These are phyloP conservation scores for Tenthredo notha DNA, from an alignment of 2,888 invertebrate species.

Conservation along the genomic window DNA sequence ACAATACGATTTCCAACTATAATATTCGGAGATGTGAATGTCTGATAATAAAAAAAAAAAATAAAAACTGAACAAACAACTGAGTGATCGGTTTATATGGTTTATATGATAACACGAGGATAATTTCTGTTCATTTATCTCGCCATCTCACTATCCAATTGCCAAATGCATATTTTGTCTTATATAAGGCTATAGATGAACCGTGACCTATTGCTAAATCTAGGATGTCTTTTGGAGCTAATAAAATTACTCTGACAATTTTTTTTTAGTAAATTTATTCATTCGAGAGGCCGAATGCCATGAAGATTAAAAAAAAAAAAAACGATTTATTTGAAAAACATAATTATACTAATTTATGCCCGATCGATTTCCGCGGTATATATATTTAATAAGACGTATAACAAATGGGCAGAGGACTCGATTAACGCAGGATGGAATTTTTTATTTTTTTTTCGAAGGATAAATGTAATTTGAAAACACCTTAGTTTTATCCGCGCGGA, in stretches of 20 bases:
- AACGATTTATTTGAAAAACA: neutral
- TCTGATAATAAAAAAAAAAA: neutral
- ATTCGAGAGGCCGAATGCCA: neutral
- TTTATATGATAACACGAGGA: neutral
- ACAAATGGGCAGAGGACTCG: neutral
- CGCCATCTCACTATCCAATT: neutral
- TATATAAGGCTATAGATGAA: slow-evolving; percentile 14
- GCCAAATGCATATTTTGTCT: neutral
- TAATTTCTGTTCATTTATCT: neutral
- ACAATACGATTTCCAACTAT: neutral
- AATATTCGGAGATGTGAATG: neutral
- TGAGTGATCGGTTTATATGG: neutral
- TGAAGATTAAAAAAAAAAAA: neutral
- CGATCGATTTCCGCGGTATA: neutral
- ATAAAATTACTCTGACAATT: neutral
- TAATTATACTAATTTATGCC: neutral
- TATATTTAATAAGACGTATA: neutral
- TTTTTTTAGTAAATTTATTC: slow-evolving; percentile 9
- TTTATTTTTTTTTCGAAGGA: too few species aligned
- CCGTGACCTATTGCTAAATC: slow-evolving; percentile 13
- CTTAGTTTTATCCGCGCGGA: neutral
- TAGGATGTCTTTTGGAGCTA: slow-evolving; percentile 18
- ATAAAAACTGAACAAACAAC: neutral
- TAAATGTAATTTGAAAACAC: neutral
- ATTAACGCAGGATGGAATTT: neutral